A percentile compares a stretch with the other conserved stretches of the same genome.
These are phyloP conservation scores for Gopherus evgoodei DNA, from an alignment of 2,113 vertebrate genomes.

Conservation along the genomic window DNA sequence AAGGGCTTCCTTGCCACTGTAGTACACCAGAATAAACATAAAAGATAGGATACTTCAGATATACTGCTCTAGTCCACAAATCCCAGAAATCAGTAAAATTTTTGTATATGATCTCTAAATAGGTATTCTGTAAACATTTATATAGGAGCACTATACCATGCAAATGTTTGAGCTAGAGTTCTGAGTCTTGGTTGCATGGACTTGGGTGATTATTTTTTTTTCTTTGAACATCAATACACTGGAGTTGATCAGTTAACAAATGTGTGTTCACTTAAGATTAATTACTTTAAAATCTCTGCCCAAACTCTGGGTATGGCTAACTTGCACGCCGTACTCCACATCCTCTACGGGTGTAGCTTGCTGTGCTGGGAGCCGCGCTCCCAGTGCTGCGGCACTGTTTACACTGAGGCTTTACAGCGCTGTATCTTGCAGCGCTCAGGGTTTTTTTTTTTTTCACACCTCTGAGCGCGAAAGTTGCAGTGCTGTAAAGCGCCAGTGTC, in stretches of 20 bases:
- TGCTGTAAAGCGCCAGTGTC: no score
- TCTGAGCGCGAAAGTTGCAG: no score
- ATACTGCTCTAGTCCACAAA: background rate
- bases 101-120: background rate
- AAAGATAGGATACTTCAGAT: background rate
- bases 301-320: background rate
- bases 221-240: slow-evolving; percentile 16
- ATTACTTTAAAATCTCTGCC: slow-evolving; percentile 19
- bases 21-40: background rate
- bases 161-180: background rate
- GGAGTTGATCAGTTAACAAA: background rate
- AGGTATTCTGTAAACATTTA: background rate
- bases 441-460: no score
- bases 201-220: background rate
- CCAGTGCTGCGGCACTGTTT: no score
- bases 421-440: no score
- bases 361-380: no score
- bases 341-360: no score
- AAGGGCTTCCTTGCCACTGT: slow-evolving; percentile 57
- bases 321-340: no score
- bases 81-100: background rate
- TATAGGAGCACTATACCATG: background rate
- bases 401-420: no score
- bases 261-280: slow-evolving; percentile 34
- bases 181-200: slow-evolving; percentile 7